phyloP scores from a whole-genome alignment of 2,888 invertebrate species.

The Platycnemis pennipes region DNA sequence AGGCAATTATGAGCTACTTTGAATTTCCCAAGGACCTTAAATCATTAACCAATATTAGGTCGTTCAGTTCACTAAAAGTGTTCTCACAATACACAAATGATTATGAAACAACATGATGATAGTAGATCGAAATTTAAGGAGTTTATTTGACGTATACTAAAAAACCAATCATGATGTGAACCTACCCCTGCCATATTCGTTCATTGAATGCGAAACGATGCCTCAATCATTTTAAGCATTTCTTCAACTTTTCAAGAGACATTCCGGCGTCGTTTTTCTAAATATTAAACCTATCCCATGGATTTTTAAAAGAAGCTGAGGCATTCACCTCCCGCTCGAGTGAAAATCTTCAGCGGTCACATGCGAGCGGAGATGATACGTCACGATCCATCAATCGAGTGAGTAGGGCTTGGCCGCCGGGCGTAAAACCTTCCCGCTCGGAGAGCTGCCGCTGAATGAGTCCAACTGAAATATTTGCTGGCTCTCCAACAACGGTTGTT shows the following conservation, averaged over 20 bases:
- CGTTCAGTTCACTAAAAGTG: too few species aligned
- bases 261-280: not conserved
- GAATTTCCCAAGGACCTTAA: too few species aligned
- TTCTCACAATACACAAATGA: too few species aligned
- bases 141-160: too few species aligned
- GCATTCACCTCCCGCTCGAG: not conserved
- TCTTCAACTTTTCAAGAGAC: not conserved
- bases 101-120: too few species aligned
- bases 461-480: slow-evolving; percentile 21
- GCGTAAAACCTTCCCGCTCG: not conserved
- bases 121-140: too few species aligned
- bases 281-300: not conserved
- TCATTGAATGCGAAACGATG: too few species aligned
- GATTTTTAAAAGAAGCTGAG: not conserved
- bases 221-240: not conserved
- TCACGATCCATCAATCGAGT: not conserved
- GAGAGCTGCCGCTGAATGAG: not conserved
- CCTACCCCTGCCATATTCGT: too few species aligned
- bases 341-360: not conserved
- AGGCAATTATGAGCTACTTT: too few species aligned
- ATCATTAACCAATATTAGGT: too few species aligned
- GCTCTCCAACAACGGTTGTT: not conserved
- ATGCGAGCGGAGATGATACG: not conserved
- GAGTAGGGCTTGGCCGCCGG: not conserved
- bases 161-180: too few species aligned